Conservation (phyloP, 92 coral and sea anemone genomes). For the Porites cylindrica region DNA sequence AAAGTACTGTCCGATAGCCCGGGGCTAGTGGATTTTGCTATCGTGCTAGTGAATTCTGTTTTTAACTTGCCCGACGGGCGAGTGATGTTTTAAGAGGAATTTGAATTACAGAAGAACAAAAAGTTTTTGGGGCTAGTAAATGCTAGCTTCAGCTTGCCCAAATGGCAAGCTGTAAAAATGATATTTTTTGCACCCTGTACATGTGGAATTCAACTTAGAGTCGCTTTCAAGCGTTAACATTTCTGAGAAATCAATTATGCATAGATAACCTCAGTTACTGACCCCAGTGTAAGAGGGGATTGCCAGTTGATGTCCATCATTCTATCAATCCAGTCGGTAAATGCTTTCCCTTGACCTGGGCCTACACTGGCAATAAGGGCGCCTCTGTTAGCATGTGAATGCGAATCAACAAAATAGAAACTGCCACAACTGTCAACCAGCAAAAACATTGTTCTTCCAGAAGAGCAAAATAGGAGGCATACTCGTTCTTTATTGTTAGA, state of each 20-base stretch:
- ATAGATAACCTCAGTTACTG: conserved; percentile 26
- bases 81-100: too few relatives aligned
- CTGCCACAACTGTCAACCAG: conserved; percentile 11
- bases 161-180: too few relatives aligned
- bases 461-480: conserved; percentile 1
- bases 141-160: too few relatives aligned
- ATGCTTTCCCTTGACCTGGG: conserved; percentile 1
- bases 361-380: conserved; percentile 5
- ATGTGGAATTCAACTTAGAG: not conserved
- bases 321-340: conserved; percentile 32
- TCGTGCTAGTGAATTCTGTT: too few relatives aligned
- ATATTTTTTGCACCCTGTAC: too few relatives aligned
- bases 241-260: not conserved
- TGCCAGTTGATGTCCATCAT: conserved; percentile 37
- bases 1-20: too few relatives aligned
- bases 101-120: too few relatives aligned
- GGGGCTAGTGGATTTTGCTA: too few relatives aligned
- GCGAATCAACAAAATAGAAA: conserved; percentile 17
- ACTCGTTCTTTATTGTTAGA: not conserved
- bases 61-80: too few relatives aligned
- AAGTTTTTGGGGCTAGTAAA: too few relatives aligned
- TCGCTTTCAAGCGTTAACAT: not conserved
- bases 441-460: conserved; percentile 43
- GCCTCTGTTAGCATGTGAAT: not conserved
- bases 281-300: conserved; percentile 16